Evolutionary conservation across 35 echinoderm and acorn worm species (phyloP), one percentile per base, ranked within the genome.

Genomic region (Hemicentrotus pulcherrimus): DNA sequence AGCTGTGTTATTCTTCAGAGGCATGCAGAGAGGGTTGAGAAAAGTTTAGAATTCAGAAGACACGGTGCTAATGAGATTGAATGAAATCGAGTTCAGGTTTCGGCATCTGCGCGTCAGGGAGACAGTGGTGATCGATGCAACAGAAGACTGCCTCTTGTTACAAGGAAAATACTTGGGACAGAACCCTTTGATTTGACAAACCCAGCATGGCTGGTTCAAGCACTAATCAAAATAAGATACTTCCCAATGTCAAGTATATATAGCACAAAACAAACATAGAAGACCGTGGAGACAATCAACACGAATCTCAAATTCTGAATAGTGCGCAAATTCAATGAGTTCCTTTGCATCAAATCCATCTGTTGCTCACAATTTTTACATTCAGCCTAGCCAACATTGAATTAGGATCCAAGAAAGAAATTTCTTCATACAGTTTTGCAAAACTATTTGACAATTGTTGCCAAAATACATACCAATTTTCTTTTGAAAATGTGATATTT

Each of bases 221-320:
- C 65, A 78, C 65, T 78, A 78, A 78, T 78, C 65, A 78, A 78
- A 78, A 78, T 78, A 28, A 78, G 65, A 78, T 78, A 78, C 65
- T 78, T 71, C 28, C 65, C 65, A 28, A 78, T 78, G 65, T 78
- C 65, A 70, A 70, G 61, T 70, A 70, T 70, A 70, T 70, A 70
- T 70, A 70, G 24, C 24, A 78, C 22, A 78, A 8, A 28, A 78
- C 19, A 28, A 78, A 78, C 19, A 78, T 4, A 78, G 22, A 2
- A 22, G 65, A 18, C 65, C 6, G 22, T 5, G 19, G 9, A 22
- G 19, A 78, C 4, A 78, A 78, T 0, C 0, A 2, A 0, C 14
- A 71, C 0, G 16, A 71, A 78, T 78, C 28, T 78, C 22, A 22
- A 28, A 78, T 8, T 78, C 50, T 14, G 9, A 55, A 41, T 41